Conservation (phyloP, 2,888 invertebrate species). For the Drosophila limbata region DNA sequence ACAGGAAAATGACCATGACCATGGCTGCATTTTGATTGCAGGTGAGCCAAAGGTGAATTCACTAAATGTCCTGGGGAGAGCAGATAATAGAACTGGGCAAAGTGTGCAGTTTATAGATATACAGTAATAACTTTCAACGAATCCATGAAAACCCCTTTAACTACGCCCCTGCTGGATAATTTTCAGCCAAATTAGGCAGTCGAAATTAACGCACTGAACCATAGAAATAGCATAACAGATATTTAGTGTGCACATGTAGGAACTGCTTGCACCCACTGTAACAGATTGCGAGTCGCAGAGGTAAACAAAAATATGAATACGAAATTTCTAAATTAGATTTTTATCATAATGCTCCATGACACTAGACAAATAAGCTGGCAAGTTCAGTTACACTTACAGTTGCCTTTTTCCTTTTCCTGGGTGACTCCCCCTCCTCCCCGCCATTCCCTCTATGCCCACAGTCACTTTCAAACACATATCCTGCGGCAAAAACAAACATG, state of each 20-base stretch:
- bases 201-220: constrained; percentile 50
- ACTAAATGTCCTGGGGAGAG: not conserved
- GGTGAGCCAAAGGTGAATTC: constrained; percentile 21
- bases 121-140: not conserved
- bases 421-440: not conserved
- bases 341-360: constrained; percentile 50
- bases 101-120: not conserved
- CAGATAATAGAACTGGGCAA: not conserved
- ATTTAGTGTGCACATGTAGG: not conserved
- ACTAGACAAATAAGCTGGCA: constrained; percentile 52
- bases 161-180: constrained; percentile 29
- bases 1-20: constrained; percentile 1
- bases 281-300: constrained; percentile 31
- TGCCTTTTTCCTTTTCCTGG: constrained; percentile 13
- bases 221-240: constrained; percentile 37
- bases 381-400: constrained; percentile 15
- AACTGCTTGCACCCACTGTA: constrained; percentile 5
- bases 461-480: constrained; percentile 42
- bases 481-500: constrained; percentile 69
- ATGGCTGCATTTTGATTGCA: constrained; percentile 11
- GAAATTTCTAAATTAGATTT: constrained; percentile 59
- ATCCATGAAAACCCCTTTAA: not conserved
- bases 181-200: constrained; percentile 63
- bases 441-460: too few species aligned
- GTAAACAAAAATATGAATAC: constrained; percentile 58